These are phyloP conservation scores for Antechinus flavipes DNA, from an alignment of 2,113 vertebrate genomes.

Conservation along the genomic window DNA sequence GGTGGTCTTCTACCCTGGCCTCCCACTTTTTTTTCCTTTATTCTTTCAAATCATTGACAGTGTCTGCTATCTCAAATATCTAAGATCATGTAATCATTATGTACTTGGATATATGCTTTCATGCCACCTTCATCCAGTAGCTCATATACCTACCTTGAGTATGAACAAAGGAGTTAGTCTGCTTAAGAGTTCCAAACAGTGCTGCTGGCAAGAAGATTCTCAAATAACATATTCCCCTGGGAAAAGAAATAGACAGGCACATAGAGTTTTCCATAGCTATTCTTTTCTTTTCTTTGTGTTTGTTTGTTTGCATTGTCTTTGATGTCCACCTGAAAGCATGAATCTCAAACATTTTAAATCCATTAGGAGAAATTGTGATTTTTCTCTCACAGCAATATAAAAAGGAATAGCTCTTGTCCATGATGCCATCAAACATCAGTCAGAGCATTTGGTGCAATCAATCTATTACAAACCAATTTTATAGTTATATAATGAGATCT, in stretches of 20 bases:
- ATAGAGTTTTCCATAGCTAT: constrained; percentile 57
- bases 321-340: constrained; percentile 65
- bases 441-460: constrained; percentile 84
- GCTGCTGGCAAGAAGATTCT: constrained; percentile 80
- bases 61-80: constrained; percentile 53
- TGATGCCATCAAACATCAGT: constrained; percentile 80
- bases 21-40: constrained; percentile 40
- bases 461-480: constrained; percentile 87
- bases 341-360: constrained; percentile 71
- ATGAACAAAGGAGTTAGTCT: constrained; percentile 70
- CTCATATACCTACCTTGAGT: constrained; percentile 65
- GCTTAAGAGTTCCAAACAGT: constrained; percentile 72
- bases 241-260: constrained; percentile 73
- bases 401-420: constrained; percentile 76
- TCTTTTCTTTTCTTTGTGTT: constrained; percentile 66
- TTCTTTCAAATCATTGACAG: constrained; percentile 55
- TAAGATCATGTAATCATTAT: constrained; percentile 51
- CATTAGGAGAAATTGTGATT: constrained; percentile 67
- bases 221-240: constrained; percentile 78
- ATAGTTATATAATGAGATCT: constrained; percentile 88
- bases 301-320: constrained; percentile 71
- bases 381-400: constrained; percentile 68
- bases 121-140: constrained; percentile 58
- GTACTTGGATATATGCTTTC: constrained; percentile 68
- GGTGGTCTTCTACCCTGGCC: not conserved